Conservation (phyloP, 2,113 vertebrate genomes). For the Hymenochirus boettgeri region DNA sequence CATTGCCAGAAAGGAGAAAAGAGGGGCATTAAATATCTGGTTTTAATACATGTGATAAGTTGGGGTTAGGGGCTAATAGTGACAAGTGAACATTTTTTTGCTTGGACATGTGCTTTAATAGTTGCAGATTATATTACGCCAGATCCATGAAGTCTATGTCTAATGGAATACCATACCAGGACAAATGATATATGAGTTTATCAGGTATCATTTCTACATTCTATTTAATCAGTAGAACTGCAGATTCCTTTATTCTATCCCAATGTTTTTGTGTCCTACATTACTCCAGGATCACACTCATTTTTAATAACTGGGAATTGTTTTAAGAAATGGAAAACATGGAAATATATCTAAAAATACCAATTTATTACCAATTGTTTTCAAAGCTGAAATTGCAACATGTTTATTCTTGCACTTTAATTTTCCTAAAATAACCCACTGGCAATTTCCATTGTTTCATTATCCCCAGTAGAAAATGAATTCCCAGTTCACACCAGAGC, state of each 20-base stretch:
- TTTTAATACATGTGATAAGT: too few relatives aligned
- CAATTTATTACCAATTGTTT: conserved; percentile 18
- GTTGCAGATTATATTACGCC: too few relatives aligned
- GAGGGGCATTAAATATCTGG: too few relatives aligned
- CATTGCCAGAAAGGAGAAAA: too few relatives aligned
- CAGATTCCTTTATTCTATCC: background rate
- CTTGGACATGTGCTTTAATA: too few relatives aligned
- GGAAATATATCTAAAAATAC: conserved; percentile 10
- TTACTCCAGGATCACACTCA: background rate
- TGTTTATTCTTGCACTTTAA: background rate
- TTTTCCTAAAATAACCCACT: conserved; percentile 8
- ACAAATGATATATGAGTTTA: too few relatives aligned
- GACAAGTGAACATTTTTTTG: too few relatives aligned
- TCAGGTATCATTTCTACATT: too few relatives aligned
- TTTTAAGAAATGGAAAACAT: background rate
- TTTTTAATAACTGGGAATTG: background rate
- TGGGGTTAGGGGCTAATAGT: too few relatives aligned
- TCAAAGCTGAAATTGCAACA: background rate
- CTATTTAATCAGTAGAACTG: too few relatives aligned
- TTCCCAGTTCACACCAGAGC: background rate
- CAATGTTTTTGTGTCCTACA: background rate
- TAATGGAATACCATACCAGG: too few relatives aligned
- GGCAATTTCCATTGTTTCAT: conserved; percentile 16
- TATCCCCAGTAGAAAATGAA: conserved; percentile 1
- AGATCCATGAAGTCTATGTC: too few relatives aligned